Evolutionary conservation across 2,888 invertebrate genomes (phyloP), one percentile per base, ranked within the genome.

Genomic region (Onchidella celtica): DNA sequence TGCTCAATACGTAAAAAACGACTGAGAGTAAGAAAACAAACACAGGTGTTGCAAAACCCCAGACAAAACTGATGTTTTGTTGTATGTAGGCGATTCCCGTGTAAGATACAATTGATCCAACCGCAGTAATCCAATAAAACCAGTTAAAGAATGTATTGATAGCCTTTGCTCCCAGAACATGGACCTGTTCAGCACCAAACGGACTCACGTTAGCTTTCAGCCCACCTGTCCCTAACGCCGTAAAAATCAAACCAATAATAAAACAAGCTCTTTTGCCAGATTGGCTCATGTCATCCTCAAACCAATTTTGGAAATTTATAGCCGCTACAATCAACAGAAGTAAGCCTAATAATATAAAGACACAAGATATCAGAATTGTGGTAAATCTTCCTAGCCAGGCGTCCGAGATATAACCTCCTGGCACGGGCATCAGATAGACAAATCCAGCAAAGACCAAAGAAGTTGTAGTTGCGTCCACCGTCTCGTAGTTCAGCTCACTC

Each of bases 71-170:
- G 24, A 91, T 83, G 55, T 92, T 88, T 81, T 92, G 92, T 79
- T 92, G 91, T 0, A 92, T 85, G 75, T 90, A 92, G 29, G 90
- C 90, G 34, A 92, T 89, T 29, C 86, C 89, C 4, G 90, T 85
- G 80, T 89, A 91, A 1, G 91, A 89, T 24, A 92, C 85, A 57
- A 88, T 80, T 0, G 90, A 87, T 1, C 92, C 92, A 1, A 89
- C 89, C 70, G 91, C 91, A 81, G 90, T 89, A 81, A 91, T 90
- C 91, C 92, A 92, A 83, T 92, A 92, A 79, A 90, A 91, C 91
- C 91, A 92, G 85, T 90, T 90, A 77, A 91, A 91, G 83, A 91
- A 91, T 2, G 89, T 86, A 79, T 89, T 89, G 0, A 91, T 88
- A 27, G 88, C 89, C n/a, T 86, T 84, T 21, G 85, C 75, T 21